Evolutionary conservation across 2,113 vertebrate genomes (phyloP), one percentile per base, ranked within the genome.

Genomic region (Scatophagus argus): DNA sequence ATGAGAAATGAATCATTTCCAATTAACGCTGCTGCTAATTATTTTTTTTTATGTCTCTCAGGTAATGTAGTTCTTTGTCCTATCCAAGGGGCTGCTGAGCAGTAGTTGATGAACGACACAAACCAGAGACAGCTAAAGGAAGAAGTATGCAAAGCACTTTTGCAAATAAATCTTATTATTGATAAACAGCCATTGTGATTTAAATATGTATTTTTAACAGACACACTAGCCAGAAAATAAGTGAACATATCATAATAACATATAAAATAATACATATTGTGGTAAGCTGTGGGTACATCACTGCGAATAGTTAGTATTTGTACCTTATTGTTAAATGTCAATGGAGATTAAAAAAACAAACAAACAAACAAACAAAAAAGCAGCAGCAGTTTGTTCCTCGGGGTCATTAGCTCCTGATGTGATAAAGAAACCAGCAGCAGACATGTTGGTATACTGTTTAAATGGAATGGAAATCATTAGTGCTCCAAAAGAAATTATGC

Each of bases 391-490:
- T 77, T 77, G 19, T 23, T 69, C 51, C 44, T 60, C 71, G 6
- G 32, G 46, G 14, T 77, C 58, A 65, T 17, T 61, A 66, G 29
- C 29, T 34, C 38, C n/a, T 68, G 76, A 87, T 62, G 47, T 70
- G 51, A 64, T 64, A 38, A 46, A 46, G 65, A 69, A 87, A 69
- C n/a, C 34, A 58, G 58, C 52, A 51, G 66, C 58, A 44, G 78
- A 47, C 13, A 0, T 56, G 39, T 59, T 54, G 38, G 10, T 73
- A 10, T 11, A 56, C n/a, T 62, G 61, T 63, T 31, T 29, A 49
- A 78, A 60, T 59, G 46, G 64, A 10, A 49, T 54, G 56, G 72
- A 56, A 68, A 32, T 79, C 43, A 73, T 79, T 78, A 83, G 29
- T 46, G 68, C 41, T 12, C 25, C 36, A 55, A 79, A 77, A 60